Evolutionary conservation across 1,140 invertebrate species (phyloP).

Genomic region (Tetragnatha versicolor): DNA sequence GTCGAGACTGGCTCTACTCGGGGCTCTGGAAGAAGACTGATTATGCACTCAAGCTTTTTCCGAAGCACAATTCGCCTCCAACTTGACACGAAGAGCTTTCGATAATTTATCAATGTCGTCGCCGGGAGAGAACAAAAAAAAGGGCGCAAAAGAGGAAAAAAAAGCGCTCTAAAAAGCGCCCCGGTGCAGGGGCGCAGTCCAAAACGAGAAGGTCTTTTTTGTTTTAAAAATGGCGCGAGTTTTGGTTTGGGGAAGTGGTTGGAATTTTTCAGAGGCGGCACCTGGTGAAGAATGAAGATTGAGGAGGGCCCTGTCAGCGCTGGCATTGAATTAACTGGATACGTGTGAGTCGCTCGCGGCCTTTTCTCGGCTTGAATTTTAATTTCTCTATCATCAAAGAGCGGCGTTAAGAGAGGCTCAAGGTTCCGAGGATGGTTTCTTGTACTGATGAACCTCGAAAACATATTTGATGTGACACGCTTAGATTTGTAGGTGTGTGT

Average conservation of each 20-base stretch:
- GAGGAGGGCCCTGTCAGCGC: too few relatives aligned
- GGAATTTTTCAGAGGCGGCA: neutral
- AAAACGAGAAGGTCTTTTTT: slow-evolving; percentile 8
- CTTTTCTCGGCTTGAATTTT: too few relatives aligned
- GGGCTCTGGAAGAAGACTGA: slow-evolving; percentile 41
- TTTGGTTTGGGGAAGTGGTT: neutral
- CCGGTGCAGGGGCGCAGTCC: neutral
- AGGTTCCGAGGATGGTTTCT: too few relatives aligned
- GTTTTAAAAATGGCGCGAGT: slow-evolving; percentile 5
- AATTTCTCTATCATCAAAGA: too few relatives aligned
- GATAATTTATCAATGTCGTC: slow-evolving; percentile 55
- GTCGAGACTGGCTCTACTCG: slow-evolving; percentile 39
- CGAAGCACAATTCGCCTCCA: slow-evolving; percentile 43
- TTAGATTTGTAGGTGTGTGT: too few relatives aligned
- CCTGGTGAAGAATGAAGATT: slow-evolving; percentile 32
- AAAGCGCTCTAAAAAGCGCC: slow-evolving; percentile 30
- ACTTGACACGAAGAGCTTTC: slow-evolving; percentile 48
- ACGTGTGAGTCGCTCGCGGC: too few relatives aligned
- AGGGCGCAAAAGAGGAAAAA: neutral
- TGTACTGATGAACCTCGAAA: too few relatives aligned
- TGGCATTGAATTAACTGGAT: too few relatives aligned
- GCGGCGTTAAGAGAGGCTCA: too few relatives aligned
- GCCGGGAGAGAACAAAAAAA: neutral
- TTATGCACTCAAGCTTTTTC: slow-evolving; percentile 49
- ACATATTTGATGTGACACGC: too few relatives aligned